phyloP scores from a whole-genome alignment of 2,888 invertebrate genomes.

The Perithous albicinctus region DNA sequence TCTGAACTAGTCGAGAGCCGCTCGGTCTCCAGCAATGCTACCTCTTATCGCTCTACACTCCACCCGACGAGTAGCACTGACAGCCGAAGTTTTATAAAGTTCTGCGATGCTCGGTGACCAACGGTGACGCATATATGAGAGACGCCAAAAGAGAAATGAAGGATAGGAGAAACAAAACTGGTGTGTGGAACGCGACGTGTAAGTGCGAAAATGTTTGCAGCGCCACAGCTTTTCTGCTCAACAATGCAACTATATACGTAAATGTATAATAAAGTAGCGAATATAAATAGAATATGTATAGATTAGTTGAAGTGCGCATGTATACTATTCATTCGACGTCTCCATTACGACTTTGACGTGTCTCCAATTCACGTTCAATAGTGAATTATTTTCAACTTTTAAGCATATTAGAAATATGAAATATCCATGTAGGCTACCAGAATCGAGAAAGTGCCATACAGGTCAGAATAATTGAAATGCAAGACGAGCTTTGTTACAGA shows the following conservation, averaged over 20 bases:
- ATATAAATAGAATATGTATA: background rate
- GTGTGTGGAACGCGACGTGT: background rate
- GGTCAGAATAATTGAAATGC: background rate
- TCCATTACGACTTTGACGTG: background rate
- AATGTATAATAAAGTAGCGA: background rate
- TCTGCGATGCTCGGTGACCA: conserved; percentile 9
- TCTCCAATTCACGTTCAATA: background rate
- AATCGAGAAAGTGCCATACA: conserved; percentile 15
- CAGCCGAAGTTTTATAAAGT: conserved; percentile 38
- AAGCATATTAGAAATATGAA: background rate
- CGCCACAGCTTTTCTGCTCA: too few species aligned
- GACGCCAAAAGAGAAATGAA: conserved; percentile 1
- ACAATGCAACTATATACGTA: background rate
- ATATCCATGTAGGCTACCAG: background rate
- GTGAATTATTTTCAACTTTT: background rate
- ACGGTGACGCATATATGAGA: conserved; percentile 8
- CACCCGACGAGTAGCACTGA: conserved; percentile 35
- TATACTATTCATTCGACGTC: background rate
- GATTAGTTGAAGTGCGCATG: background rate
- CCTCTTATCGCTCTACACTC: conserved; percentile 42
- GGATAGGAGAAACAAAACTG: background rate
- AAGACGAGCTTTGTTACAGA: background rate
- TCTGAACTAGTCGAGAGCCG: background rate
- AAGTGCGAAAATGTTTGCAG: background rate
- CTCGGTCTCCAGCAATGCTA: conserved; percentile 19